A percentile compares a stretch with the other conserved stretches of the same genome.
phyloP scores from a whole-genome alignment of 2,888 invertebrate species.

The Eupithecia exiguata region DNA sequence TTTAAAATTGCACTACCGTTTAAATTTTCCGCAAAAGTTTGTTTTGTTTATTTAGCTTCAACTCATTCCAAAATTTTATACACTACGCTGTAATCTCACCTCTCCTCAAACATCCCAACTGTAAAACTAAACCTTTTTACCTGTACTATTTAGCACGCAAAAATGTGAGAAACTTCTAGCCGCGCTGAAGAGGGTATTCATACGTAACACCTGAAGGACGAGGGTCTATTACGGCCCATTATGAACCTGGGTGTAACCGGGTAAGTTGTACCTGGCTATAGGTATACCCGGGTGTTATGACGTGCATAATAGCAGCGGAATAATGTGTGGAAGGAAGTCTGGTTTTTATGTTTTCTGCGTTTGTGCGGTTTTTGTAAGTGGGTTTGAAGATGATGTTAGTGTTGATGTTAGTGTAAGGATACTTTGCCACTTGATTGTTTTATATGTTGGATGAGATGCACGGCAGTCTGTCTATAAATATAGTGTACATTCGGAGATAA shows the following conservation, averaged over 20 bases:
- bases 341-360: slow-evolving; percentile 35
- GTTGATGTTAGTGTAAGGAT: not conserved
- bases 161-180: slow-evolving; percentile 43
- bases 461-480: not conserved
- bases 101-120: not conserved
- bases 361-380: slow-evolving; percentile 5
- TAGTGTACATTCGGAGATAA: too few species aligned
- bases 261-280: not conserved
- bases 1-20: too few species aligned
- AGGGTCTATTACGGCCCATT: slow-evolving; percentile 61
- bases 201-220: slow-evolving; percentile 57
- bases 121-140: not conserved
- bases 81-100: not conserved
- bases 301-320: slow-evolving; percentile 54
- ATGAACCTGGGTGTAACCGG: slow-evolving; percentile 34
- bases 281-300: slow-evolving; percentile 44
- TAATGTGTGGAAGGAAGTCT: slow-evolving; percentile 58
- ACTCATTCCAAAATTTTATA: not conserved
- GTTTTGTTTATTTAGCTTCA: not conserved
- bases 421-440: not conserved
- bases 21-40: too few species aligned
- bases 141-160: slow-evolving; percentile 27
- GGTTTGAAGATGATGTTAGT: not conserved
- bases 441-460: not conserved
- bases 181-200: slow-evolving; percentile 59